These are phyloP conservation scores for Amphibalanus amphitrite DNA, from an alignment of 1,140 invertebrate genomes.

Conservation along the genomic window DNA sequence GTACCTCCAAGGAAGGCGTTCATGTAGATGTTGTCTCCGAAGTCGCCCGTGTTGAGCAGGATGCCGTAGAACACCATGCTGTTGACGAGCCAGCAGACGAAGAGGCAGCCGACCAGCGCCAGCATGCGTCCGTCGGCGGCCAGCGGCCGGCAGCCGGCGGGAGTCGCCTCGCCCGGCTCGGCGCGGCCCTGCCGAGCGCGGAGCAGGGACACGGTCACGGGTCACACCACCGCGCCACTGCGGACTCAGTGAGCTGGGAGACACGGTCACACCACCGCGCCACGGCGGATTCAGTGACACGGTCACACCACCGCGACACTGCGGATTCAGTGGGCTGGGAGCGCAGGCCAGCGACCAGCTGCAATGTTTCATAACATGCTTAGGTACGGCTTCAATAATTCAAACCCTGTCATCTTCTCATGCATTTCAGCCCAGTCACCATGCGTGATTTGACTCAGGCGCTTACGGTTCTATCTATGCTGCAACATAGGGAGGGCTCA, in stretches of 20 bases:
- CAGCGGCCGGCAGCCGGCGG: background rate
- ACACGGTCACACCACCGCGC: background rate
- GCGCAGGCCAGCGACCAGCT: no score
- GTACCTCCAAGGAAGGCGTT: slow-evolving; percentile 30
- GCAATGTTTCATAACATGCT: no score
- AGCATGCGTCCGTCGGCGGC: background rate
- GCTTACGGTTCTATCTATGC: no score
- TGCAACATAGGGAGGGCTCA: no score
- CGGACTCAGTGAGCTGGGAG: background rate
- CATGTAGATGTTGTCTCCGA: slow-evolving; percentile 47
- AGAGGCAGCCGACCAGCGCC: background rate
- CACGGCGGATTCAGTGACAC: background rate
- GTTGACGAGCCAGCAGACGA: slow-evolving; percentile 10
- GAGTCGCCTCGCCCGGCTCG: background rate
- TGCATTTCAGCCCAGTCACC: no score
- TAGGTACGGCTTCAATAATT: no score
- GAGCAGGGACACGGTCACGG: background rate
- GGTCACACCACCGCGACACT: background rate
- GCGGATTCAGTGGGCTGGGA: background rate
- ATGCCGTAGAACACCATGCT: slow-evolving; percentile 11
- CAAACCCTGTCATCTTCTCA: no score
- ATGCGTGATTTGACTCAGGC: no score
- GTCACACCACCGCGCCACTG: background rate
- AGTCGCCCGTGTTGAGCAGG: background rate
- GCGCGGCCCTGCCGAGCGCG: background rate